Evolutionary conservation across 2,797 vertebrate genomes (phyloP), one percentile per base, ranked within the genome.

Genomic region (Streptopelia turtur): DNA sequence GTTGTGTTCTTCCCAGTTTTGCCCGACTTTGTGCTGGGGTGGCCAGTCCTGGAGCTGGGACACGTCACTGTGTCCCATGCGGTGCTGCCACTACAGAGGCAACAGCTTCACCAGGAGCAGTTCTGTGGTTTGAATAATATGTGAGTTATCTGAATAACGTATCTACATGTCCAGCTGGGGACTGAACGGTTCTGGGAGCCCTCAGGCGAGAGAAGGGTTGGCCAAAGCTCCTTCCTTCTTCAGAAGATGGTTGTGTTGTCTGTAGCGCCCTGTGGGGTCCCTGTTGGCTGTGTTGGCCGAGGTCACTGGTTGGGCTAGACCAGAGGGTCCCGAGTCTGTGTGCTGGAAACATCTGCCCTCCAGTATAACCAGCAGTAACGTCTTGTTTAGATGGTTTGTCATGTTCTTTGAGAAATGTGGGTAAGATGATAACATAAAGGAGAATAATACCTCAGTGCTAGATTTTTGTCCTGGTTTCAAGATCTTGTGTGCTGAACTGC

Each of bases 311-410:
- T 8, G 9, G 43, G 43, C 18, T 45, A 43, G 43, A 45, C 43
- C 43, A 45, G 43, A 18, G 43, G 43, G 18, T 45, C 43, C 43
- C 2, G 2, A 37, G 6, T 9, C 20, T n/a, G 6, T 75, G 3
- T 23, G n/a, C 43, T 56, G 43, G 55, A 24, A 20, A 81, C 41
- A 9, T 64, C 33, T 63, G 33, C 64, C 13, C 60, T 33, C 31
- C 16, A 0, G 8, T 21, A 3, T 10, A 25, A 35, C 53, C 27
- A 31, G 68, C 22, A 80, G 0, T 15, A 25, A 6, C 1, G 3
- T 15, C 57, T 57, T 30, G 1, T 41, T 55, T 27, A 50, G 59
- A 3, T 39, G 41, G 27, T 50, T 12, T 41, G 45, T 55, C 24
- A 0, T 16, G 20, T 31, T 59, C 39, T 50, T 81, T 59, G n/a